Base-by-base conservation (phyloP, 2,113 vertebrate species). In the Podarcis muralis region DNA sequence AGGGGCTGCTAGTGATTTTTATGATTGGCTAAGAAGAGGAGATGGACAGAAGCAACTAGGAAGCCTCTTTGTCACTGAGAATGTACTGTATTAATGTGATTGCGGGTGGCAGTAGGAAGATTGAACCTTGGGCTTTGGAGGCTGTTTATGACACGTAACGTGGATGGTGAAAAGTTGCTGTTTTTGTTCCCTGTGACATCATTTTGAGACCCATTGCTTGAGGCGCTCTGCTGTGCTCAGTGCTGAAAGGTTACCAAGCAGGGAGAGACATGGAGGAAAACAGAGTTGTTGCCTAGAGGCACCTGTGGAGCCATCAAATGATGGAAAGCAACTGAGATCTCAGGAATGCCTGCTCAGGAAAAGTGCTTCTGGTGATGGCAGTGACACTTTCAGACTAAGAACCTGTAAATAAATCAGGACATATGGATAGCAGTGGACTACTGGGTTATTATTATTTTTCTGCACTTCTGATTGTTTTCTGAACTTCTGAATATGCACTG, bases 121-220 rank as follows among this genome's bases (percentile, higher is more conserved):
- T 53, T 53, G 48, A 53, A 53, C 48, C 48, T 53, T 12, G 48
- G 48, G 48, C 48, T 53, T 53, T 53, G 9, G 48, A 53, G 48
- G 48, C 48, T 62, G 37, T 71, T 83, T 48, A n/a, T 84, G 66
- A 76, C 62, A 76, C 11, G 30, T 23, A 62, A 23, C 53, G 12
- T 76, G 72, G 53, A 71, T 27, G 65, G 76, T 65, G 76, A 6
- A 87, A 69, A 87, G 65, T 87, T 71, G 30, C 18, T 74, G 37
- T 27, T 80, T 71, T 59, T 80, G 77, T n/a, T 57, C 66, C 15
- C 40, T 65, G 65, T 37, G 85, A 71, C 65, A 80, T 86, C 59
- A 18, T 32, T 69, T 86, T 86, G 75, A 86, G 62, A 68, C 40
- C 71, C 65, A 30, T 80, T 69, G 85, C 77, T 87, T 35, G 6